These are phyloP conservation scores for Lycorma delicatula DNA, from an alignment of 1,140 invertebrate species.

Conservation along the genomic window DNA sequence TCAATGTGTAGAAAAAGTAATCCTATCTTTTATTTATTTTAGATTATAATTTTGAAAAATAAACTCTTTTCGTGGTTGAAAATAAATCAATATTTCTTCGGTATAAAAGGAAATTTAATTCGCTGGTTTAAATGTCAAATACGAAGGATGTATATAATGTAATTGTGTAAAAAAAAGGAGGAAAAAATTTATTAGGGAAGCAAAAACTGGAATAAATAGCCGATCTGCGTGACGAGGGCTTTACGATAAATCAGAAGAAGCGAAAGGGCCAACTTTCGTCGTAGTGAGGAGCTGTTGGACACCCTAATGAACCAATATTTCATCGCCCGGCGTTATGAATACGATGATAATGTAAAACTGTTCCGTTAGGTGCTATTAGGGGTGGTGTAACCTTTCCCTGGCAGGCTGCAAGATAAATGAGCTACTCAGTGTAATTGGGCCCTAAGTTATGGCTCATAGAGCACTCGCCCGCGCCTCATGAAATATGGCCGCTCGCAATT, in stretches of 20 bases:
- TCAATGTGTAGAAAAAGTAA: too few species aligned
- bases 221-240: conserved; percentile 3
- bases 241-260: neutral
- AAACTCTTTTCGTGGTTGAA: too few species aligned
- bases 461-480: neutral
- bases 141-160: too few species aligned
- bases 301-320: conserved; percentile 16
- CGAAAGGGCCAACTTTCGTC: neutral
- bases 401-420: conserved; percentile 17
- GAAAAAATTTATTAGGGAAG: too few species aligned
- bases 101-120: too few species aligned
- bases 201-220: too few species aligned
- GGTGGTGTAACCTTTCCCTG: conserved; percentile 9
- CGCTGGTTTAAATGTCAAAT: too few species aligned
- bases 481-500: conserved; percentile 10
- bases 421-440: conserved; percentile 22
- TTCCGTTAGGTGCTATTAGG: conserved; percentile 12
- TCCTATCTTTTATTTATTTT: too few species aligned
- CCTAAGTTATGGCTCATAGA: conserved; percentile 11
- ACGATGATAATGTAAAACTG: conserved; percentile 24
- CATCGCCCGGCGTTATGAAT: conserved; percentile 15
- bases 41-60: too few species aligned
- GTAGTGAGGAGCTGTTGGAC: neutral
- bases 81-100: too few species aligned
- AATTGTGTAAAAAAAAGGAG: too few species aligned